Conservation (phyloP, 2,113 vertebrate species). For the Odontesthes bonariensis region DNA sequence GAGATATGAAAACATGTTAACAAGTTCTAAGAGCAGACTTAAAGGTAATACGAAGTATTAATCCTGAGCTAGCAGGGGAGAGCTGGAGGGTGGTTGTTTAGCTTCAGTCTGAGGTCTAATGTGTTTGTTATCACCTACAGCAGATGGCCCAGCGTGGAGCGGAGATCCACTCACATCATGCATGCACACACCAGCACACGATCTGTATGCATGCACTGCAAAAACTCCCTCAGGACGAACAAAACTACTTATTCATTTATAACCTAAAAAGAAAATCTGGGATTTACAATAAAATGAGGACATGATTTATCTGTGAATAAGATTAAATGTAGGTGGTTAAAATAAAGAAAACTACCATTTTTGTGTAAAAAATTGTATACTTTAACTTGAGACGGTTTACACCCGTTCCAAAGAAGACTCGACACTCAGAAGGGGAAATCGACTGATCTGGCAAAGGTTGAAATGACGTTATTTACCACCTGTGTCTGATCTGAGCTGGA, state of each 20-base stretch:
- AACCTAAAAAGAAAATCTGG: too few species aligned
- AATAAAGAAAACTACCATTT: too few species aligned
- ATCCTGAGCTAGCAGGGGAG: conserved; percentile 21
- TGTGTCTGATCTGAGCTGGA: too few species aligned
- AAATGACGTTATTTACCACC: too few species aligned
- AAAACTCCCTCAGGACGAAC: background rate
- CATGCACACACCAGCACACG: background rate
- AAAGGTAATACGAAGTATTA: conserved; percentile 42
- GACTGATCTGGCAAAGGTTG: too few species aligned
- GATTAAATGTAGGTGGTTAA: too few species aligned
- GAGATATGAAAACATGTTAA: conserved; percentile 34
- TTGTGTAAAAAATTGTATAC: too few species aligned
- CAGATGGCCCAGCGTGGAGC: conserved; percentile 52
- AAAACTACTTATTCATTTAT: background rate
- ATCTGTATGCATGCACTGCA: background rate
- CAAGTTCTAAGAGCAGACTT: conserved; percentile 18
- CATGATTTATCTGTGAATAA: too few species aligned
- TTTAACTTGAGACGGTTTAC: too few species aligned
- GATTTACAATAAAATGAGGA: too few species aligned
- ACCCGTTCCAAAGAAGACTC: too few species aligned
- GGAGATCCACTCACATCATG: conserved; percentile 9
- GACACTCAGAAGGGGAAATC: too few species aligned
- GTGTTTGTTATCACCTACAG: conserved; percentile 62
- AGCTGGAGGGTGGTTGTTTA: conserved; percentile 31
- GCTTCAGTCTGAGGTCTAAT: conserved; percentile 41